Evolutionary conservation across 2,888 invertebrate genomes (phyloP).

Genomic region (Perithous albicinctus): DNA sequence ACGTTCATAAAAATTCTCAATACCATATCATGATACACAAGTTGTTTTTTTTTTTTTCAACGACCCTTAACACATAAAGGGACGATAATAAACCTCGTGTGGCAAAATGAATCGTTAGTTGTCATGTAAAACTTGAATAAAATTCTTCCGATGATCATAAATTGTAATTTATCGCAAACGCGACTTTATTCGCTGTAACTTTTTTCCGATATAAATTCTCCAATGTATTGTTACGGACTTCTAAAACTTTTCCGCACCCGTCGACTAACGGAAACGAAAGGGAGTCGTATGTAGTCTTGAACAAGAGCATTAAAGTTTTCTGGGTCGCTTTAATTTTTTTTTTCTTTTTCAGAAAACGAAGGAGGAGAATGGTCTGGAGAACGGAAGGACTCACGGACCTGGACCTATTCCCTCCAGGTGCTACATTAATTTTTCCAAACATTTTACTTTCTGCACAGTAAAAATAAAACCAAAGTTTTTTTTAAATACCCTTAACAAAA

Average conservation of each 20-base stretch:
- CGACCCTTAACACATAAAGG: not conserved
- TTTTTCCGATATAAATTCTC: slow-evolving; percentile 27
- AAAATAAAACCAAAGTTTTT: no score
- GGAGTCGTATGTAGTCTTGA: slow-evolving; percentile 14
- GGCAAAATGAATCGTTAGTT: not conserved
- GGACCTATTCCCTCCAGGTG: slow-evolving; percentile 83
- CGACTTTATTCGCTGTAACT: slow-evolving; percentile 18
- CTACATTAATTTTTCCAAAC: slow-evolving; percentile 72
- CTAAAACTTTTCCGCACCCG: slow-evolving; percentile 24
- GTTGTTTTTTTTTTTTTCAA: not conserved
- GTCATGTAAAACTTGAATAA: not conserved
- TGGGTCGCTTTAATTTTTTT: slow-evolving; percentile 56
- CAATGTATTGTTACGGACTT: slow-evolving; percentile 19
- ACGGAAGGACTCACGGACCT: slow-evolving; percentile 73
- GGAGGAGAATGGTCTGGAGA: slow-evolving; percentile 77
- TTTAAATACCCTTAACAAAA: no score
- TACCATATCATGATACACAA: not conserved
- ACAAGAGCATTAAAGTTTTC: slow-evolving; percentile 6
- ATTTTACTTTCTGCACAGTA: slow-evolving; percentile 39
- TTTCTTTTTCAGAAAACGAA: slow-evolving; percentile 81
- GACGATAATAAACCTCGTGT: not conserved
- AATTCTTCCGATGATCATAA: not conserved
- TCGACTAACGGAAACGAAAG: slow-evolving; percentile 40
- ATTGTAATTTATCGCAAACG: slow-evolving; percentile 8
- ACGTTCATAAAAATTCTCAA: slow-evolving; percentile 9